phyloP scores from a whole-genome alignment of 2,113 vertebrate genomes.

The Thamnophis sirtalis region DNA sequence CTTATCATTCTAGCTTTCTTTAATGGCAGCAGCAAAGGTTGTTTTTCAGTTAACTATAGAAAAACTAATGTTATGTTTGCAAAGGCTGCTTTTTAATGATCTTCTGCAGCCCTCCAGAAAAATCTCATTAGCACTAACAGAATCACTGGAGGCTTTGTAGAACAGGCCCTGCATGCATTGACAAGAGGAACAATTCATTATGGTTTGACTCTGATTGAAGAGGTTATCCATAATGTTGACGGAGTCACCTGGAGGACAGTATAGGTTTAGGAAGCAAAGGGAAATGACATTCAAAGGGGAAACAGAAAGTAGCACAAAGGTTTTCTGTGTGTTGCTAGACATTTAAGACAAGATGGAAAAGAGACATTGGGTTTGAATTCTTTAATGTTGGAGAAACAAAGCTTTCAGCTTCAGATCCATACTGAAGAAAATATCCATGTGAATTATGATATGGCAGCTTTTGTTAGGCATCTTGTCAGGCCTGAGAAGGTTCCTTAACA shows the following conservation, averaged over 20 bases:
- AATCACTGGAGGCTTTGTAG: constrained; percentile 44
- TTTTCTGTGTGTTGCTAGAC: constrained; percentile 27
- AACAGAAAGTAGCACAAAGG: constrained; percentile 30
- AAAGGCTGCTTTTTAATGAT: constrained; percentile 62
- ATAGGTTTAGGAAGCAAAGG: constrained; percentile 36
- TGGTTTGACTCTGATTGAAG: constrained; percentile 47
- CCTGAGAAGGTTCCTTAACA: constrained; percentile 37
- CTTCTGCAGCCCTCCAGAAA: constrained; percentile 55
- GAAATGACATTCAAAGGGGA: constrained; percentile 40
- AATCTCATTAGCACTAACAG: constrained; percentile 61
- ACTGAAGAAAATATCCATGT: constrained; percentile 38
- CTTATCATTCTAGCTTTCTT: constrained; percentile 28
- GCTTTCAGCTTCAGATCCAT: constrained; percentile 39
- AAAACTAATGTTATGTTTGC: constrained; percentile 64
- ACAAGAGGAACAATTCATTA: constrained; percentile 40
- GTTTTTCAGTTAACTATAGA: constrained; percentile 44
- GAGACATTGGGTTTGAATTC: constrained; percentile 31
- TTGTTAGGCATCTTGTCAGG: constrained; percentile 12
- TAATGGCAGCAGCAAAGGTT: constrained; percentile 42
- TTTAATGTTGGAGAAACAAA: constrained; percentile 33
- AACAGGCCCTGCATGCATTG: constrained; percentile 8
- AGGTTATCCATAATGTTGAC: constrained; percentile 37
- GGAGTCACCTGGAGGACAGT: constrained; percentile 34
- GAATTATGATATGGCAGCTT: constrained; percentile 13
- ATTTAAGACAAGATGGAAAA: constrained; percentile 39